A percentile compares a stretch with the other conserved stretches of the same genome.
Conservation (phyloP, 2,888 invertebrate species). For the Ptychoptera albimana region DNA sequence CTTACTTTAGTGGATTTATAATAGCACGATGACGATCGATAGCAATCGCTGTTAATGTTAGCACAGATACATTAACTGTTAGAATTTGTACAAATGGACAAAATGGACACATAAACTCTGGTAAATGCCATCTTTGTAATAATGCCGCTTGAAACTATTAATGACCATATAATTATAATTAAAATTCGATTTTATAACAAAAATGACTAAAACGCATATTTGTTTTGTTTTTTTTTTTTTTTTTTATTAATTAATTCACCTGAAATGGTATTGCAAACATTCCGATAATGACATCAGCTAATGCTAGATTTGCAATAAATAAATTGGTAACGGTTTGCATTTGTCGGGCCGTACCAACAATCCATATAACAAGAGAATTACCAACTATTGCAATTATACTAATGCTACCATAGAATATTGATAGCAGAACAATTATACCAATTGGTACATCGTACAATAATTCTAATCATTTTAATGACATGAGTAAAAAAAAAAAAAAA, state of each 20-base stretch:
- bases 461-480: not conserved
- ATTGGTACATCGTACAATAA: constrained; percentile 32
- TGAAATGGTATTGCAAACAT: constrained; percentile 73
- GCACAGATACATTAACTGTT: constrained; percentile 77
- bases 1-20: constrained; percentile 54
- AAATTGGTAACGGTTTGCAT: constrained; percentile 77
- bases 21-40: constrained; percentile 71
- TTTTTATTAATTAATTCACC: no score
- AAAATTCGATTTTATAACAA: not conserved
- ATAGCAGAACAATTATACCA: constrained; percentile 54
- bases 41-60: constrained; percentile 74
- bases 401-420: constrained; percentile 65
- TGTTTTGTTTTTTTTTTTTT: not conserved
- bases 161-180: not conserved
- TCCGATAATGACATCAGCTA: constrained; percentile 75
- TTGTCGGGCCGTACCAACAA: constrained; percentile 57
- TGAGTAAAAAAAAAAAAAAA: not conserved
- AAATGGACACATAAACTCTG: constrained; percentile 73
- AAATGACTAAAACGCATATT: not conserved
- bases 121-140: constrained; percentile 72
- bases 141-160: constrained; percentile 73
- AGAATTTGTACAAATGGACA: constrained; percentile 78
- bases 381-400: constrained; percentile 68
- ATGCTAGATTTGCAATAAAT: constrained; percentile 71
- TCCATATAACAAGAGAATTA: constrained; percentile 73